phyloP scores from a whole-genome alignment of 2,797 vertebrate species.

The Buphagus erythrorhynchus region DNA sequence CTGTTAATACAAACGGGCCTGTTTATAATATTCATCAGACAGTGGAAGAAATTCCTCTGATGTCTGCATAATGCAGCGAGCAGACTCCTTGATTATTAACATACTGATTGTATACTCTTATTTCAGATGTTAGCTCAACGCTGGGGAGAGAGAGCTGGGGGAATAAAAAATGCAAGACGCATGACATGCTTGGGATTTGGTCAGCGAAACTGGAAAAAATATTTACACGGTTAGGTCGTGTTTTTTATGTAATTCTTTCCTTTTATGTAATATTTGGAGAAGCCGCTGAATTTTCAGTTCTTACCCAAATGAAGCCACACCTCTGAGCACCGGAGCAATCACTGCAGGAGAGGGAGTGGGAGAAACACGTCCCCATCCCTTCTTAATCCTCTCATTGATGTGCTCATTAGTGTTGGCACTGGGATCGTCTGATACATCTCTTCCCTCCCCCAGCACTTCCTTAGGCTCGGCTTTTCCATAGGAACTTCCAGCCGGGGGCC shows the following conservation, averaged over 20 bases:
- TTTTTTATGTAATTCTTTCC: slow-evolving; percentile 53
- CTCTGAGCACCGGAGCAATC: neutral
- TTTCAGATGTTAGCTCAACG: slow-evolving; percentile 54
- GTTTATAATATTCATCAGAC: slow-evolving; percentile 37
- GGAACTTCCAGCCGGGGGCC: neutral
- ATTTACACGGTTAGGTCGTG: neutral
- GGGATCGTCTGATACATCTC: neutral
- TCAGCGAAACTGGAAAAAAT: slow-evolving; percentile 59
- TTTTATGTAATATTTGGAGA: slow-evolving; percentile 58
- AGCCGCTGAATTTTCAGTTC: slow-evolving; percentile 13
- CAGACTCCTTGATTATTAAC: slow-evolving; percentile 66
- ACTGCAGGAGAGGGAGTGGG: neutral
- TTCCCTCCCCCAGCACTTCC: neutral
- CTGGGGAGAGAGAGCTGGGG: slow-evolving; percentile 1
- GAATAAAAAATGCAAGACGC: slow-evolving; percentile 24
- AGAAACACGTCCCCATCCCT: neutral
- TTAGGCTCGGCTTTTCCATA: neutral
- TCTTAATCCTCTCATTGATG: slow-evolving; percentile 17
- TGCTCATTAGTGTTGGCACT: neutral
- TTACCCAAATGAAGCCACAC: slow-evolving; percentile 41
- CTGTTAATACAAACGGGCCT: neutral
- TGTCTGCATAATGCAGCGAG: slow-evolving; percentile 22
- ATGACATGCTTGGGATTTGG: slow-evolving; percentile 51
- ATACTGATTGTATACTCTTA: slow-evolving; percentile 59
- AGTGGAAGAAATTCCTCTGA: slow-evolving; percentile 61